Evolutionary conservation across 92 coral and sea anemone genomes (phyloP), one percentile per base, ranked within the genome.

Genomic region (Heteractis magnifica): DNA sequence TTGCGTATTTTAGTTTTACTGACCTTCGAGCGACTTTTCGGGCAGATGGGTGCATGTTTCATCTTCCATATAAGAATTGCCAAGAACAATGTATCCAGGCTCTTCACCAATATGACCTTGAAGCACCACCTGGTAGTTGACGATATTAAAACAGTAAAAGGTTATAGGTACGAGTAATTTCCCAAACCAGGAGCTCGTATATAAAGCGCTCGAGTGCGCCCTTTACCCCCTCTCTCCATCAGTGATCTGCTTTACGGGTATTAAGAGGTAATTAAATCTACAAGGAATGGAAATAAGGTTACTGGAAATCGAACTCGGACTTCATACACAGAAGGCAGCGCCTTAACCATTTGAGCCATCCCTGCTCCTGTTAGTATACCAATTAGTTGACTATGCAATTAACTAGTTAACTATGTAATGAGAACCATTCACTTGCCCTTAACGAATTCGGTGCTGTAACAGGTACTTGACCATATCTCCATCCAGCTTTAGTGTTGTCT

Each of bases 381-480:
- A 1, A 55, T 7, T 55, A 55, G 8, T 55, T 55, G 59, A 58
- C n/a, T 26, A 26, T 26, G 34, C 34, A 26, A 26, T 26, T 26
- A 26, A 26, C 34, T 26, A 26, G 34, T 26, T 26, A 26, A 1
- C 34, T 26, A 26, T 0, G 34, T 26, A 26, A 26, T 26, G 34
- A 26, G 34, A 26, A 8, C 10, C 15, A 59, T 59, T 59, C 18
- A 19, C 41, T 80, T 87, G 80, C 90, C 90, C 87, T 80, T 52
- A 75, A 48, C 21, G 74, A 68, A 19, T 52, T 75, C 52, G 72
- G 18, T 26, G 88, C 81, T 75, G 85, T 56, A 8, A 90, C 55
- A 56, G 88, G 83, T 21, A 86, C 86, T 75, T 90, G 90, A 48
- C 90, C 93, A 55, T 87, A 84, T 19, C 77, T 82, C 93, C 93